Evolutionary conservation across 2,113 vertebrate genomes (phyloP).

Genomic region (Syngnathus floridae): DNA sequence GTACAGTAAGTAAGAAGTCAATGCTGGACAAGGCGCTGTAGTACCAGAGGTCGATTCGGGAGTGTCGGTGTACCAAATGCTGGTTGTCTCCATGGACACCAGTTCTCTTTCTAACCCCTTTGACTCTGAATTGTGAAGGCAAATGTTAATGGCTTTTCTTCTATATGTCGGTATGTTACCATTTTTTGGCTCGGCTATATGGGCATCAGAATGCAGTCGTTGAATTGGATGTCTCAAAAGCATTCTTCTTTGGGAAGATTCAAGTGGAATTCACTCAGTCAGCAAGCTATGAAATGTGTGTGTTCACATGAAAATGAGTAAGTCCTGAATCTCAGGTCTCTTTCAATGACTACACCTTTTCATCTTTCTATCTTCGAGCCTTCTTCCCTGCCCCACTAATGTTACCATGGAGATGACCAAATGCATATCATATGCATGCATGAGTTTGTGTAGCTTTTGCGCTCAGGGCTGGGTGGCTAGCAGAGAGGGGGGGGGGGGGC

Average conservation of each 20-base stretch:
- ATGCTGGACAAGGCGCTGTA: conserved; percentile 22
- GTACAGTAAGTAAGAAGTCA: background rate
- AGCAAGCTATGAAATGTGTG: background rate
- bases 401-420: conserved; percentile 83
- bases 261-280: conserved; percentile 6
- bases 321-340: conserved; percentile 48
- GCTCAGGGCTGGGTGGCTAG: conserved; percentile 66
- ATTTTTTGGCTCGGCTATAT: background rate
- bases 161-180: conserved; percentile 1
- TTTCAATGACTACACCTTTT: conserved; percentile 67
- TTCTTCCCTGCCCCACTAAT: conserved; percentile 35
- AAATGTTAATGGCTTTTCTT: conserved; percentile 30
- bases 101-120: conserved; percentile 27
- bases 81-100: conserved; percentile 34
- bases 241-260: background rate
- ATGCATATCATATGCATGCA: conserved; percentile 82
- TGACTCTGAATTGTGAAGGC: conserved; percentile 43
- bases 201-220: background rate
- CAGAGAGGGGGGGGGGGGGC: conserved; percentile 24
- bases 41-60: conserved; percentile 19
- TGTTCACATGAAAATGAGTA: conserved; percentile 58
- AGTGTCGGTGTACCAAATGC: conserved; percentile 31
- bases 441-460: conserved; percentile 67
- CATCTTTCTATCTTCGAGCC: conserved; percentile 34
- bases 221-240: conserved; percentile 1